Conservation (phyloP, 37 sponge, comb jelly and placozoan species). For the Mnemiopsis leidyi region DNA sequence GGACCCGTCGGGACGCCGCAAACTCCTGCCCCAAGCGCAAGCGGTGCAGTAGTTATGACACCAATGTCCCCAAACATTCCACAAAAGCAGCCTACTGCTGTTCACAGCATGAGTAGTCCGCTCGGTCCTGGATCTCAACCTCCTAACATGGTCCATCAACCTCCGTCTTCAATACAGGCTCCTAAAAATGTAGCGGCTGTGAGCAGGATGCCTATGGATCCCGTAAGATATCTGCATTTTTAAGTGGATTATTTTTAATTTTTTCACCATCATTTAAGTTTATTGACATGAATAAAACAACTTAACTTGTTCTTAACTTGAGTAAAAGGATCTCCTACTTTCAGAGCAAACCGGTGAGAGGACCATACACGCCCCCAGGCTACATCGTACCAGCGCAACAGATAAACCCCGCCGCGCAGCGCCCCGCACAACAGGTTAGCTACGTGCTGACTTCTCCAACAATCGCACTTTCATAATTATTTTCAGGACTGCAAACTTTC, state of each 20-base stretch:
- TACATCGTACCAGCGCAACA: conserved; percentile 1
- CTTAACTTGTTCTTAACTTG: too few species aligned
- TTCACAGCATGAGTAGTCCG: neutral
- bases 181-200: conserved; percentile 10
- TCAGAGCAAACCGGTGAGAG: neutral
- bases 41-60: conserved; percentile 32
- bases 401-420: neutral
- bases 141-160: neutral
- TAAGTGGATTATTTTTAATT: neutral
- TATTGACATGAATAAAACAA: too few species aligned
- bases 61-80: neutral
- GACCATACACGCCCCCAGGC: neutral
- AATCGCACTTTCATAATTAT: neutral
- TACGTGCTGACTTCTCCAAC: neutral
- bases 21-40: neutral
- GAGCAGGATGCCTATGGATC: neutral
- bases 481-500: too few species aligned
- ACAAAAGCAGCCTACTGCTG: neutral
- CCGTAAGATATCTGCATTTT: neutral
- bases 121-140: neutral
- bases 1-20: neutral
- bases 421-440: neutral
- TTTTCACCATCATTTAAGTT: neutral
- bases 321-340: too few species aligned
- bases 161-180: neutral